Conservation (phyloP, 2,888 invertebrate genomes). For the Amphipyra tragopoginis region DNA sequence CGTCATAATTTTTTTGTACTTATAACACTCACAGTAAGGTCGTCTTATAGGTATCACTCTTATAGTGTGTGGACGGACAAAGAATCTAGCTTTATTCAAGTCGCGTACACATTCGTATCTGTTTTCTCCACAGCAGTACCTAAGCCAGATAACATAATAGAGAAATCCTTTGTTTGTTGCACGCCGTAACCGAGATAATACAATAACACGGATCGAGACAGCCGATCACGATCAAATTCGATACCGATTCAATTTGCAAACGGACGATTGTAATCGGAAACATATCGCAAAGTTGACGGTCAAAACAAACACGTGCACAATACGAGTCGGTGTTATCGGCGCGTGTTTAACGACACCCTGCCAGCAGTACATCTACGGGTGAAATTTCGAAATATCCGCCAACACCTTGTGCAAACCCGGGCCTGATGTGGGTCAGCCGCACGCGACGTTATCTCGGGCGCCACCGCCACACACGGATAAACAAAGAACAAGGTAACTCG, state of each 20-base stretch:
- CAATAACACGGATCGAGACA: slow-evolving; percentile 60
- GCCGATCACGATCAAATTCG: slow-evolving; percentile 57
- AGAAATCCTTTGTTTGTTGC: slow-evolving; percentile 71
- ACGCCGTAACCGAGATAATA: slow-evolving; percentile 59
- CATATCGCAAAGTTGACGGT: slow-evolving; percentile 58
- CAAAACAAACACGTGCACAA: slow-evolving; percentile 66
- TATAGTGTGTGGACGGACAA: slow-evolving; percentile 51
- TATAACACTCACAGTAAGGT: slow-evolving; percentile 62
- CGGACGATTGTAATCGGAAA: slow-evolving; percentile 68
- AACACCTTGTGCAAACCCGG: slow-evolving; percentile 63
- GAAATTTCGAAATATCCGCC: slow-evolving; percentile 73
- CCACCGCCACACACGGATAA: slow-evolving; percentile 61
- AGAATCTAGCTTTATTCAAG: slow-evolving; percentile 61
- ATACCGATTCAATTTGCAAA: slow-evolving; percentile 67
- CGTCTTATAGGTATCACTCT: slow-evolving; percentile 60
- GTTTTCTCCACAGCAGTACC: slow-evolving; percentile 60
- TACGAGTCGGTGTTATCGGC: slow-evolving; percentile 64
- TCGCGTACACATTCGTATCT: slow-evolving; percentile 55
- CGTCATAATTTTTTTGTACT: slow-evolving; percentile 66
- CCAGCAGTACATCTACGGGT: slow-evolving; percentile 58
- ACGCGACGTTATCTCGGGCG: slow-evolving; percentile 64
- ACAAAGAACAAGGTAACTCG: slow-evolving; percentile 53
- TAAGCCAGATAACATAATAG: slow-evolving; percentile 72
- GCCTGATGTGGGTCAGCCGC: slow-evolving; percentile 75
- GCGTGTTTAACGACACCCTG: slow-evolving; percentile 60